These are phyloP conservation scores for Hedychridium roseum DNA, from an alignment of 2,888 invertebrate species.

Conservation along the genomic window DNA sequence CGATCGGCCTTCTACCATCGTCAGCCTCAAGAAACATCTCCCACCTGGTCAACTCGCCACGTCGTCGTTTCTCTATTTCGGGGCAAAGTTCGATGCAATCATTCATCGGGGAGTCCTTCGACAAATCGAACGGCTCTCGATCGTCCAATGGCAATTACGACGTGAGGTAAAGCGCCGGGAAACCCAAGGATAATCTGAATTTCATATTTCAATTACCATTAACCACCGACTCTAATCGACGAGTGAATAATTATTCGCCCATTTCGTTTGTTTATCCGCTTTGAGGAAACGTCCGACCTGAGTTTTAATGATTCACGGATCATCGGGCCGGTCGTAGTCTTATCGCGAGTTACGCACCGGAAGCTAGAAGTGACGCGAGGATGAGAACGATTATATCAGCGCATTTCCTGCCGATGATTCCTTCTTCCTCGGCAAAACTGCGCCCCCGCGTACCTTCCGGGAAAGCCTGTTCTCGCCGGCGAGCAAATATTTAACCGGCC, in stretches of 20 bases:
- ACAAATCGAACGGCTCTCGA: too few relatives aligned
- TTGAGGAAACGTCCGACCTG: too few relatives aligned
- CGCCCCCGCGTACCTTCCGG: conserved; percentile 20
- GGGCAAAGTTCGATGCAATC: conserved; percentile 1
- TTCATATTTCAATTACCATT: too few relatives aligned
- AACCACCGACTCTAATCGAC: too few relatives aligned
- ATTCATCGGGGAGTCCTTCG: neutral
- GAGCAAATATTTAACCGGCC: conserved; percentile 43
- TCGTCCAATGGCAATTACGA: too few relatives aligned
- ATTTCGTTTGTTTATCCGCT: too few relatives aligned
- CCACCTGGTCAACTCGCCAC: too few relatives aligned
- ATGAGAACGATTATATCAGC: conserved; percentile 24
- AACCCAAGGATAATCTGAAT: too few relatives aligned
- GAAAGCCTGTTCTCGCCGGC: conserved; percentile 29
- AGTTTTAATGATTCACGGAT: neutral
- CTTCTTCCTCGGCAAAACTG: conserved; percentile 15
- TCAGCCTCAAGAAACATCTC: too few relatives aligned
- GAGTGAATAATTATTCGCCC: too few relatives aligned
- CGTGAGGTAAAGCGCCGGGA: too few relatives aligned
- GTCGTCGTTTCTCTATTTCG: conserved; percentile 19
- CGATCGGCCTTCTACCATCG: too few relatives aligned
- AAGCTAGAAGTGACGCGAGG: conserved; percentile 23
- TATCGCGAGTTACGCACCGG: conserved; percentile 6
- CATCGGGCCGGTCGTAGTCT: neutral
- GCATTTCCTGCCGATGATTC: conserved; percentile 23